A percentile compares a stretch with the other conserved stretches of the same genome.
Evolutionary conservation across 2,113 vertebrate species (phyloP).

Genomic region (Malaclemys terrapin): DNA sequence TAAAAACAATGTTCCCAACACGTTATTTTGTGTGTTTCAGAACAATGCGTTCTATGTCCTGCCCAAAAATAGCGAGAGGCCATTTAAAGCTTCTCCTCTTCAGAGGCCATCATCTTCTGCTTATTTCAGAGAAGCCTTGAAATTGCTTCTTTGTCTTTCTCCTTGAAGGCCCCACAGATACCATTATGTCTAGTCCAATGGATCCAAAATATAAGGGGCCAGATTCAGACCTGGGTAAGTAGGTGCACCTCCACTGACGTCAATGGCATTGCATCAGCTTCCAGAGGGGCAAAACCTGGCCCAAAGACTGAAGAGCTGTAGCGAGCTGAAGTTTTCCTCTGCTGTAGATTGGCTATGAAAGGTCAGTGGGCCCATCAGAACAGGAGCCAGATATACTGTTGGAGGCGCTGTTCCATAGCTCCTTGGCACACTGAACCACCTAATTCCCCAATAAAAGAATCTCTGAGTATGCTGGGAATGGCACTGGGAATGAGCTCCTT

Average conservation of each 20-base stretch:
- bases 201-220: neutral
- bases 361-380: neutral
- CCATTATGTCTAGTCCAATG: neutral
- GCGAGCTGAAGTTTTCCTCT: neutral
- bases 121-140: neutral
- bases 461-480: neutral
- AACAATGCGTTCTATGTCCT: neutral
- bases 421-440: neutral
- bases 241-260: neutral
- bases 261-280: neutral
- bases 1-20: constrained; percentile 24
- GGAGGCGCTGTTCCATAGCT: neutral
- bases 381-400: neutral
- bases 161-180: constrained; percentile 27
- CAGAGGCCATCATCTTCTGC: rapidly evolving
- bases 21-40: neutral
- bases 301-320: neutral
- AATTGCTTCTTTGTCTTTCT: constrained; percentile 41
- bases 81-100: neutral
- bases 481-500: neutral
- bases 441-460: neutral
- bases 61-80: constrained; percentile 11
- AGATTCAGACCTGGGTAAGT: neutral
- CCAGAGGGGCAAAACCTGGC: neutral
- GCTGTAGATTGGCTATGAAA: neutral